phyloP scores from a whole-genome alignment of 2,888 invertebrate genomes.

The Lepetodrilus schrolli region DNA sequence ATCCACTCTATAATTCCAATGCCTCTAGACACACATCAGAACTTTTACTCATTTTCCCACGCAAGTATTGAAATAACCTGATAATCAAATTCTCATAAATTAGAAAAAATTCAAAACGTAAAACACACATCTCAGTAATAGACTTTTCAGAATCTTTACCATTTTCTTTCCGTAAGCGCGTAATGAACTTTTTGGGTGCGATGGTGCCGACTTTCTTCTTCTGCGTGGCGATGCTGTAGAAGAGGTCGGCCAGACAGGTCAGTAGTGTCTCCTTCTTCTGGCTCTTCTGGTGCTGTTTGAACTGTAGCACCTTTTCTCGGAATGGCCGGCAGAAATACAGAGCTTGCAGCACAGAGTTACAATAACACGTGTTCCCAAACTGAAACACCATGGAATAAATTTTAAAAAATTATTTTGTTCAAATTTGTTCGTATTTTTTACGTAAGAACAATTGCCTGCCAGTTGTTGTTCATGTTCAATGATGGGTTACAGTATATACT shows the following conservation, averaged over 20 bases:
- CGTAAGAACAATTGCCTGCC: no score
- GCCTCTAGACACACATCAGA: no score
- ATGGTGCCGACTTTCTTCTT: constrained; percentile 99
- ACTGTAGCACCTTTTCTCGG: constrained; percentile 97
- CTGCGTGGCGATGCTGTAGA: constrained; percentile 99
- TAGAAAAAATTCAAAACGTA: not conserved
- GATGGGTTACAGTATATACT: no score
- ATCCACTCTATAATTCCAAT: no score
- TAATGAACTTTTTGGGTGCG: constrained; percentile 99
- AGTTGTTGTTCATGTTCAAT: no score
- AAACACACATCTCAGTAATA: not conserved
- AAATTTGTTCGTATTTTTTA: no score
- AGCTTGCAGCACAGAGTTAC: constrained; percentile 99
- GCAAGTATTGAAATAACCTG: not conserved
- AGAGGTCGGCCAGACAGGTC: constrained; percentile 97
- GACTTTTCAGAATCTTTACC: constrained; percentile 78
- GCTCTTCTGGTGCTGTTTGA: constrained; percentile 82
- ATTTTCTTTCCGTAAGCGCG: constrained; percentile 97
- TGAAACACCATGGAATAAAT: constrained; percentile 59
- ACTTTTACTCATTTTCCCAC: no score
- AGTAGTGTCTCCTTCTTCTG: constrained; percentile 92
- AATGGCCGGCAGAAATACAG: constrained; percentile 99
- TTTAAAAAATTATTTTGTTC: no score
- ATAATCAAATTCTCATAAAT: not conserved
- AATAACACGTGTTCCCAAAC: constrained; percentile 99